Conservation (phyloP, 2,797 vertebrate genomes). For the Pangasius djambal region DNA sequence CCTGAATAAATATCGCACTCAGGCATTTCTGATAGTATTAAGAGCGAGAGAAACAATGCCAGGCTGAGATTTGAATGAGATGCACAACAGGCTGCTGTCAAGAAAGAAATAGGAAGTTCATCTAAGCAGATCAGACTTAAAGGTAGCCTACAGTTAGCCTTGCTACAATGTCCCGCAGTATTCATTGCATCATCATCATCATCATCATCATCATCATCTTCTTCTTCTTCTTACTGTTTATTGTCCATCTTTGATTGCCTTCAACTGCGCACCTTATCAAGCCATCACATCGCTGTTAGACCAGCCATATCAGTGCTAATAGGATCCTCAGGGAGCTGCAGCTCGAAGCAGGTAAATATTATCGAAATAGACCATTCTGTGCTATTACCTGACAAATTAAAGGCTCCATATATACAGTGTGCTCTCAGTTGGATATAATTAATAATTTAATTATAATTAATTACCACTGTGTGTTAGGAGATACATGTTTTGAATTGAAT, state of each 20-base stretch:
- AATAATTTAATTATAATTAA: no score
- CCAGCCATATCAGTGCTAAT: conserved; percentile 13
- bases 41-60: background rate
- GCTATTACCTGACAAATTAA: conserved; percentile 1
- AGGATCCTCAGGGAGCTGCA: conserved; percentile 16
- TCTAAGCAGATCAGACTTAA: background rate
- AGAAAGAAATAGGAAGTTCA: background rate
- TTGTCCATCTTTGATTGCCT: background rate
- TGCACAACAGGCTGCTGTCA: background rate
- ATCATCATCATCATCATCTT: conserved; percentile 4
- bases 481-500: no score
- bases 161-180: background rate
- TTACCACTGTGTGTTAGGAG: background rate
- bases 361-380: background rate
- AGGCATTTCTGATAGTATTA: background rate
- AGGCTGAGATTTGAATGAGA: background rate
- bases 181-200: conserved; percentile 1
- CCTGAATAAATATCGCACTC: background rate
- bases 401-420: background rate
- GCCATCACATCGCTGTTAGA: background rate
- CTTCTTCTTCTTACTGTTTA: background rate
- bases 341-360: conserved; percentile 30
- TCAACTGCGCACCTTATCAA: background rate
- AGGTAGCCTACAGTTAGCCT: background rate
- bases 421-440: conserved; percentile 18